Percentiles rank a stretch among this genome's conserved stretches.
Conservation (phyloP, 92 coral and sea anemone species). For the Pocillopora meandrina region DNA sequence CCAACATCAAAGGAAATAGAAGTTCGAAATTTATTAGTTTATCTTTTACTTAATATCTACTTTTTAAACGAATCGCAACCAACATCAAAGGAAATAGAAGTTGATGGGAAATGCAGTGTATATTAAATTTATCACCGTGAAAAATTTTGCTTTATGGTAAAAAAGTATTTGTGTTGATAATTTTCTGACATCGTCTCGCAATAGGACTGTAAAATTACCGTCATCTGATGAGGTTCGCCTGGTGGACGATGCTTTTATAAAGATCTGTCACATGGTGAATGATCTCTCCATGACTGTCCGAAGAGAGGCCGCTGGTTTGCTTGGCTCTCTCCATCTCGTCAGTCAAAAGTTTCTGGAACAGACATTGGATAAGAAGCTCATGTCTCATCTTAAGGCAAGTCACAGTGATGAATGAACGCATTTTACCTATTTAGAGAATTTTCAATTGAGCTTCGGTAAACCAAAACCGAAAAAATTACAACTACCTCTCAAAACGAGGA, state of each 20-base stretch:
- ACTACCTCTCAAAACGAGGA: no score
- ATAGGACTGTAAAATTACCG: constrained; percentile 70
- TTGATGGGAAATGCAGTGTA: no score
- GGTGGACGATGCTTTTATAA: constrained; percentile 95
- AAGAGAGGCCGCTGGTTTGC: constrained; percentile 84
- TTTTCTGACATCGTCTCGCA: background rate
- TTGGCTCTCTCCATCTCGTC: constrained; percentile 96
- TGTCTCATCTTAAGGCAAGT: constrained; percentile 93
- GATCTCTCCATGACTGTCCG: constrained; percentile 97
- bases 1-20: no score
- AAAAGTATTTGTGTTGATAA: background rate
- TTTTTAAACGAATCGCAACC: no score
- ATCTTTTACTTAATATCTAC: no score
- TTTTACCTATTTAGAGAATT: background rate
- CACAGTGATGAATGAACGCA: background rate
- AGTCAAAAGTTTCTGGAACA: constrained; percentile 91
- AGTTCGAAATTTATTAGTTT: no score
- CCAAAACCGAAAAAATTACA: no score
- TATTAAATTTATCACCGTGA: no score
- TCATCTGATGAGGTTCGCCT: constrained; percentile 86
- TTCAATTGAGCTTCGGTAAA: background rate
- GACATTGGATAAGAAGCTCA: constrained; percentile 94
- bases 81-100: no score
- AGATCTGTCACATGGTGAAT: constrained; percentile 97
- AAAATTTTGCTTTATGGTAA: no score